Evolutionary conservation across 2,888 invertebrate species (phyloP).

Genomic region (Rhamphomyia laevipes): DNA sequence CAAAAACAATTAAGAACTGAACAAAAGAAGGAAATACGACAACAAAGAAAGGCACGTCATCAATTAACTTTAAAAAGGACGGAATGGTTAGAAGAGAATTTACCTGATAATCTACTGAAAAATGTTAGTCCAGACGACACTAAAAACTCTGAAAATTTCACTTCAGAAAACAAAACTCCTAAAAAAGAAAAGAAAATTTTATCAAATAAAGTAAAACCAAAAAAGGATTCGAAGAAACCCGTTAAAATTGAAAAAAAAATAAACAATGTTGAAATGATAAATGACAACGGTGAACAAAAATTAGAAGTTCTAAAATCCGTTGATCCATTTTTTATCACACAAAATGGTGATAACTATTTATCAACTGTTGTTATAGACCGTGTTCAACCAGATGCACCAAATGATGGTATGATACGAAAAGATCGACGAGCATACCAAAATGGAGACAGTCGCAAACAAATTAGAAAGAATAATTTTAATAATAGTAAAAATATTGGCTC

Average conservation of each 20-base stretch:
- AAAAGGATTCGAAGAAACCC: neutral
- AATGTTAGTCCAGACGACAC: neutral
- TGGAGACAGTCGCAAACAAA: constrained; percentile 4
- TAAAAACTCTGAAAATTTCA: neutral
- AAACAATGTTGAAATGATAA: neutral
- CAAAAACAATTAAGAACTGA: constrained; percentile 4
- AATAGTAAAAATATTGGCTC: neutral
- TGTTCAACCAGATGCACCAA: constrained; percentile 9
- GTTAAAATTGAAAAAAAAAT: neutral
- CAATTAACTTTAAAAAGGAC: constrained; percentile 20
- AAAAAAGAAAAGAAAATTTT: neutral
- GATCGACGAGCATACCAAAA: constrained; percentile 9
- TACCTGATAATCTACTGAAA: constrained; percentile 2
- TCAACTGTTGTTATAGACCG: constrained; percentile 25
- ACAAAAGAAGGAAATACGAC: constrained; percentile 16
- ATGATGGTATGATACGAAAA: constrained; percentile 14
- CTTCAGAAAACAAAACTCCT: neutral
- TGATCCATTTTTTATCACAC: constrained; percentile 34
- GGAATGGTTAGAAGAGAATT: constrained; percentile 27
- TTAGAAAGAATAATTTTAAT: constrained; percentile 3
- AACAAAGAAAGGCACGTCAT: constrained; percentile 15
- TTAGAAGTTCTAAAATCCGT: constrained; percentile 5
- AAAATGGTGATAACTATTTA: constrained; percentile 30
- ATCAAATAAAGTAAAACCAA: neutral
- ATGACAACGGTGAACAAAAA: neutral